Evolutionary conservation across 2,888 invertebrate species (phyloP), one percentile per base, ranked within the genome.

Genomic region (Willowsia nigromaculata): DNA sequence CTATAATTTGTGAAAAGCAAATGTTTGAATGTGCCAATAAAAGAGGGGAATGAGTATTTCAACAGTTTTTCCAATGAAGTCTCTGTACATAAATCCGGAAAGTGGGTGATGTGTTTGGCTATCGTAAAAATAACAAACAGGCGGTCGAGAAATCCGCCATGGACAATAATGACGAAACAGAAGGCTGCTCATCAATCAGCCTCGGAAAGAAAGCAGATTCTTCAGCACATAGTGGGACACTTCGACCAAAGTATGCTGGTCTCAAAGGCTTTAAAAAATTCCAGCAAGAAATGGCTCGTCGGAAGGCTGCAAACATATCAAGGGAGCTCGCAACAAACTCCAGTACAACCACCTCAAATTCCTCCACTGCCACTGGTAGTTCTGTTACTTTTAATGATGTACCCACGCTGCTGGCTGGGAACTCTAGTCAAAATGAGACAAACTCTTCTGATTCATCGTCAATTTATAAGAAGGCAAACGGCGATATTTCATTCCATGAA

Each of bases 261-360:
- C 90, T 90, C 59, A 90, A 90, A 47, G 90, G 90, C 11, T 90
- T 90, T 65, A 90, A 90, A 78, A 90, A 90, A 71, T 90, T 90
- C 30, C 90, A 91, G 43, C 88, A 89, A 78, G 89, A 91, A 81
- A 78, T 90, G 90, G 90, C 90, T 22, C 71, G 91, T 2, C 56
- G 89, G 40, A 91, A 90, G 82, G 84, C 90, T 59, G 88, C 85
- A 90, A 80, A 88, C 62, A 30, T 90, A 47, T 80, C 85, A 43
- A 22, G 88, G 43, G 88, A 88, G 25, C 65, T 88, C 11, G 40
- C 62, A 30, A 40, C 83, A 1, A 43, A 43, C 30, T 11, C 62
- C 2, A 59, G 2, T 11, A 62, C 56, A 15, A 13, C n/a, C 30
- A 76, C 47, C 33, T 25, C 71, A 43, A 56, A 78, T 53, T 33